Evolutionary conservation across 2,888 invertebrate species (phyloP).

Genomic region (Lepidonotus clava): DNA sequence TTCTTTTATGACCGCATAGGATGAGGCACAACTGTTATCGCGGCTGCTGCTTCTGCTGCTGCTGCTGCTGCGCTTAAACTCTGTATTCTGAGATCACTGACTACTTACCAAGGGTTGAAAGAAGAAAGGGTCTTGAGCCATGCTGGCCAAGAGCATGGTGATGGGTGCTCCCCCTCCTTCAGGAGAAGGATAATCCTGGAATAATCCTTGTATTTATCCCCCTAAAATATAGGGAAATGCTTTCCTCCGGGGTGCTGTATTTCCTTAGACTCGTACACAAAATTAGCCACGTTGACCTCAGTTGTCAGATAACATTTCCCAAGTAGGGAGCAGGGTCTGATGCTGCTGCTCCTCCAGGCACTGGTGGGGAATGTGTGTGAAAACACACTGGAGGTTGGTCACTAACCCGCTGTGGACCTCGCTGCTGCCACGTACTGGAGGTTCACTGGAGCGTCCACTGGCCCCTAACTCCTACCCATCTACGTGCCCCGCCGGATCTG

Average conservation of each 20-base stretch:
- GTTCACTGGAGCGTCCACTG: not conserved
- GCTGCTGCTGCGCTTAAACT: too few species aligned
- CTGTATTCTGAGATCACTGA: not conserved
- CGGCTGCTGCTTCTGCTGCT: too few species aligned
- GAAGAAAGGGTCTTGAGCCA: slow-evolving; percentile 46
- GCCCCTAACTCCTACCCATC: not conserved
- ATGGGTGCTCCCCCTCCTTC: not conserved
- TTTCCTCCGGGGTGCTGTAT: too few species aligned
- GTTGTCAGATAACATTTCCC: not conserved
- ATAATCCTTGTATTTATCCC: too few species aligned
- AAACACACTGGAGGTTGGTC: not conserved
- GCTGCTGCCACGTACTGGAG: not conserved
- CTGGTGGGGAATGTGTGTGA: not conserved
- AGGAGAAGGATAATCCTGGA: too few species aligned
- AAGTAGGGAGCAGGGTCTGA: not conserved
- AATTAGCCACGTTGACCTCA: too few species aligned
- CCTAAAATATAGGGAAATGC: too few species aligned
- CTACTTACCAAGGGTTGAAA: slow-evolving; percentile 2
- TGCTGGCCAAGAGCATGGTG: slow-evolving; percentile 50
- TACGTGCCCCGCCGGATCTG: not conserved
- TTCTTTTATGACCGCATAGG: not conserved
- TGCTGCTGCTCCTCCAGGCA: not conserved
- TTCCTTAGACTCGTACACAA: too few species aligned
- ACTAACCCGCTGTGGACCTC: not conserved
- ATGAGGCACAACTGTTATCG: not conserved